phyloP scores from a whole-genome alignment of 2,797 vertebrate genomes.

The Danio albolineatus region DNA sequence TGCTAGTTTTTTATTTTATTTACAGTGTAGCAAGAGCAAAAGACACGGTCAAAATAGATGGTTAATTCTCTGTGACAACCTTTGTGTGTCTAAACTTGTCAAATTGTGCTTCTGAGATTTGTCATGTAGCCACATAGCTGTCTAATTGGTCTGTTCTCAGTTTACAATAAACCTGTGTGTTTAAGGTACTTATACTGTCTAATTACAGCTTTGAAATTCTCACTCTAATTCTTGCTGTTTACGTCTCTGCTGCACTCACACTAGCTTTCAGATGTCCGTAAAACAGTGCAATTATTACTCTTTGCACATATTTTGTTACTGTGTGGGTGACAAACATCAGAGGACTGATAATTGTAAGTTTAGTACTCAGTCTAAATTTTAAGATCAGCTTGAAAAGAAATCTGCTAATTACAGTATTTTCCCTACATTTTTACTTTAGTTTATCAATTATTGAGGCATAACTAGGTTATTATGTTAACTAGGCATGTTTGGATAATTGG shows the following conservation, averaged over 20 bases:
- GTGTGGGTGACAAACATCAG: too few species aligned
- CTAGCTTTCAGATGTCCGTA: background rate
- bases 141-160: constrained; percentile 22
- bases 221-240: background rate
- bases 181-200: background rate
- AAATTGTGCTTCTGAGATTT: background rate
- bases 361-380: too few species aligned
- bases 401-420: too few species aligned
- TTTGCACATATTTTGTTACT: too few species aligned
- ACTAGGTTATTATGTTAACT: too few species aligned
- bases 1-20: too few species aligned
- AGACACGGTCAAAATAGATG: background rate
- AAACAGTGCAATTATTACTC: background rate
- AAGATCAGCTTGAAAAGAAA: too few species aligned
- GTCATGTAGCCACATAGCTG: background rate
- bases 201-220: background rate
- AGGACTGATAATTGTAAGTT: too few species aligned
- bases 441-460: too few species aligned
- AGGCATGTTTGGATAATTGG: too few species aligned
- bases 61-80: constrained; percentile 27
- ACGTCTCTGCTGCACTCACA: background rate
- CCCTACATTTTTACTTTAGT: too few species aligned
- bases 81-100: constrained; percentile 19
- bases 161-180: constrained; percentile 12
- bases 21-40: too few species aligned